phyloP scores from a whole-genome alignment of 2,797 vertebrate genomes.

The Tokudaia tokunoshimensis region DNA sequence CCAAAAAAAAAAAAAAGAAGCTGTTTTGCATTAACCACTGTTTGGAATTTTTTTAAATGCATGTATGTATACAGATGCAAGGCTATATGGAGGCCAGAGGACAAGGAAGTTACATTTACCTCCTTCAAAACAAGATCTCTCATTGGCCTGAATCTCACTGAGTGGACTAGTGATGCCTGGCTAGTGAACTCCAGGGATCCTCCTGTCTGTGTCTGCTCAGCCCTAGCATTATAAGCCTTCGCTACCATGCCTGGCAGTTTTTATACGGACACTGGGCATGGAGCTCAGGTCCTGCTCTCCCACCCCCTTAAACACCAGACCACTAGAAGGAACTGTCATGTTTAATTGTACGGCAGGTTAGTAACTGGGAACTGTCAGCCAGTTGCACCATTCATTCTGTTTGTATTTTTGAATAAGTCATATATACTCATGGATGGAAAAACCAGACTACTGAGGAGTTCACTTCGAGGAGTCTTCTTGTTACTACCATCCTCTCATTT shows the following conservation, averaged over 20 bases:
- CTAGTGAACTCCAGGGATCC: neutral
- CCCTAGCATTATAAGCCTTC: neutral
- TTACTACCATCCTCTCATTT: neutral
- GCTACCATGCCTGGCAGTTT: neutral
- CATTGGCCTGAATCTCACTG: neutral
- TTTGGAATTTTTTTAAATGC: neutral
- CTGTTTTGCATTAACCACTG: slow-evolving; percentile 1
- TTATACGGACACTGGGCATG: neutral
- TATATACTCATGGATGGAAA: slow-evolving; percentile 1
- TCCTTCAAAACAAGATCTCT: neutral
- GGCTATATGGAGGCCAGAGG: neutral
- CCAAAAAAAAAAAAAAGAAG: slow-evolving; percentile 53
- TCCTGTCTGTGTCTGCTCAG: neutral
- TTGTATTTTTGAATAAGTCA: neutral
- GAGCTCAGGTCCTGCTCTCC: neutral
- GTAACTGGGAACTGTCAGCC: neutral
- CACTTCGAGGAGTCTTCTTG: neutral
- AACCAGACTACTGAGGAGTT: neutral
- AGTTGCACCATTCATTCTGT: neutral
- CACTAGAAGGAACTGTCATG: neutral
- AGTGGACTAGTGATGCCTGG: neutral
- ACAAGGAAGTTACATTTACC: neutral
- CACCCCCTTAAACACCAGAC: neutral
- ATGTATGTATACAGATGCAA: neutral
- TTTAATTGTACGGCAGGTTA: slow-evolving; percentile 7